Percentiles rank a stretch among this genome's conserved stretches.
Evolutionary conservation across 2,797 vertebrate genomes (phyloP).

Genomic region (Periparus ater): DNA sequence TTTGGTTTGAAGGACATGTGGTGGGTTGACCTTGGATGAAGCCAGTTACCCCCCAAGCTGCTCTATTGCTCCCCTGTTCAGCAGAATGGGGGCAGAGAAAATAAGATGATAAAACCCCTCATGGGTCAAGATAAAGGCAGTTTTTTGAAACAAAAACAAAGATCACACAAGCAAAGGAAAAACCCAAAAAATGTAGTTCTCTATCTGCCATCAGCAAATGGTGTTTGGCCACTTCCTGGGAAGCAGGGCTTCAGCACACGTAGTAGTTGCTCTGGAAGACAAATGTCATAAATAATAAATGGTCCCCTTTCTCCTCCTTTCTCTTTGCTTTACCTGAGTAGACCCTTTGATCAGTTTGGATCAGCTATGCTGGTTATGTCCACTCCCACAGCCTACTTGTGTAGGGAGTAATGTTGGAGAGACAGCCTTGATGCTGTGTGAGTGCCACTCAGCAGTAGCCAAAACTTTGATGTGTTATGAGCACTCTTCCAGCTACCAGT

Average conservation of each 20-base stretch:
- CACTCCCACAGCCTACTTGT: neutral
- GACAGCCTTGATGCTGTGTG: neutral
- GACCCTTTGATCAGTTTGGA: neutral
- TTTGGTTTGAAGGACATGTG: neutral
- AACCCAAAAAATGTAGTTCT: neutral
- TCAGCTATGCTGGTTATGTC: neutral
- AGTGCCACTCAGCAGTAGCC: neutral
- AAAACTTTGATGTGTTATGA: neutral
- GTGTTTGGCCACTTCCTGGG: neutral
- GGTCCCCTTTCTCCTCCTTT: neutral
- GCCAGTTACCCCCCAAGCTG: accelerated
- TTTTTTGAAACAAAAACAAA: neutral
- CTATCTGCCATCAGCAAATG: neutral
- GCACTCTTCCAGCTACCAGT: neutral
- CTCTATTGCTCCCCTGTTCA: neutral
- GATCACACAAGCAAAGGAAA: neutral
- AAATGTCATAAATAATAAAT: neutral
- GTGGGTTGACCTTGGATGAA: neutral
- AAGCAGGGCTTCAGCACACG: neutral
- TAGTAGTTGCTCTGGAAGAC: neutral
- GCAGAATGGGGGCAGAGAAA: neutral
- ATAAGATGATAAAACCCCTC: neutral
- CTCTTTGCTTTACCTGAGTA: neutral
- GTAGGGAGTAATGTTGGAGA: neutral
- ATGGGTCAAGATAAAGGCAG: neutral